phyloP scores from a whole-genome alignment of 2,113 vertebrate genomes.

The Psilopsiagon aurifrons region DNA sequence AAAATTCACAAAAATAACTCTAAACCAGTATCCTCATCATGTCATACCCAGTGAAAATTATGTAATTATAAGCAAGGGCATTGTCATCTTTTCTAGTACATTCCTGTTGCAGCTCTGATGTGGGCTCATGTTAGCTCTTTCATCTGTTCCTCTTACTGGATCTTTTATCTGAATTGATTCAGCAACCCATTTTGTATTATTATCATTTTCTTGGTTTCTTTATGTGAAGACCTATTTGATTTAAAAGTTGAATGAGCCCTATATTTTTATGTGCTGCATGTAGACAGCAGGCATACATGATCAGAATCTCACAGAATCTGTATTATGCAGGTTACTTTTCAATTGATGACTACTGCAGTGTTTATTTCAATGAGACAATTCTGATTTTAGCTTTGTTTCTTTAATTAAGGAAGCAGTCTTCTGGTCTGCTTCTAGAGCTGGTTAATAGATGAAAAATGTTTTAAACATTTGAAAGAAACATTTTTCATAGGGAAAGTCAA shows the following conservation, averaged over 20 bases:
- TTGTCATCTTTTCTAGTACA: neutral
- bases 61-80: neutral
- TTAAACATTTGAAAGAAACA: neutral
- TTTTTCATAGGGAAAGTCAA: neutral
- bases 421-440: neutral
- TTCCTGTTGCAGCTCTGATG: fast-evolving
- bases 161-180: neutral
- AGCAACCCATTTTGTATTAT: neutral
- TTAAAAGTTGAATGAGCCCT: neutral
- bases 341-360: neutral
- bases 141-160: neutral
- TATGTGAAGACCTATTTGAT: neutral
- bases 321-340: neutral
- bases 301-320: neutral
- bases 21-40: neutral
- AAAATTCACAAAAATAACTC: neutral
- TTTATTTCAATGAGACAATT: neutral
- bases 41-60: neutral
- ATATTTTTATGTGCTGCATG: neutral
- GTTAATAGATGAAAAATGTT: neutral
- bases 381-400: neutral
- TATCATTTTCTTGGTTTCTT: neutral
- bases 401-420: neutral
- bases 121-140: neutral
- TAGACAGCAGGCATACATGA: neutral